Evolutionary conservation across 2,888 invertebrate species (phyloP), one percentile per base, ranked within the genome.

Genomic region (Geophilus truncorum): DNA sequence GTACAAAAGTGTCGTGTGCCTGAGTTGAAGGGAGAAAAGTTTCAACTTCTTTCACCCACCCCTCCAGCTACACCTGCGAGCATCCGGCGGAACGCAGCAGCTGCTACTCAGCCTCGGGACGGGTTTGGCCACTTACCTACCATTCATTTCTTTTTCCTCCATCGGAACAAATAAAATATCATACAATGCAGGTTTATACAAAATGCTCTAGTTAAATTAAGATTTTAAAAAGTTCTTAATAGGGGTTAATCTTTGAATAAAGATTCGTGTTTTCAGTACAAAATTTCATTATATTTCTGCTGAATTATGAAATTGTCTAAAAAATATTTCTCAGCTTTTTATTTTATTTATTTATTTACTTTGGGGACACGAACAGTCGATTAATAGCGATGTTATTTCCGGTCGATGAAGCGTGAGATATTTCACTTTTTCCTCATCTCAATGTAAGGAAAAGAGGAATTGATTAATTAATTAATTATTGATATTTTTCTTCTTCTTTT

Each of bases 31-130:
- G 57, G 57, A 18, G 21, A 62, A 62, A 18, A 21, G 23, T 62
- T 18, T 62, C n/a, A 21, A 18, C 21, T 62, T 62, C 57, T 21
- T 2, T 23, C 57, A 10, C 21, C 57, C 57, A 21, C 57, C 57
- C 57, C 57, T 62, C 57, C 18, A 62, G 57, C 57, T 62, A 62
- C 57, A 62, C 57, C 57, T 62, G 57, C 57, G 57, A 62, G 57
- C 57, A 62, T 62, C 57, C 57, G 57, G 21, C 23, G 57, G 57
- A 62, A 62, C 57, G 57, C 4, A 62, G 21, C 57, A 62, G 51
- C 51, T 9, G 57, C 57, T 62, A 21, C 23, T 62, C 23, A 62
- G 23, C 57, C 18, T n/a, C 57, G n/a, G n/a, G n/a, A n/a, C n/a
- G 40, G 40, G 40, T n/a, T 40, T 40, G 40, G 40, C 40, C 40